Evolutionary conservation across 2,888 invertebrate genomes (phyloP).

Genomic region (Hybos culiciformis): DNA sequence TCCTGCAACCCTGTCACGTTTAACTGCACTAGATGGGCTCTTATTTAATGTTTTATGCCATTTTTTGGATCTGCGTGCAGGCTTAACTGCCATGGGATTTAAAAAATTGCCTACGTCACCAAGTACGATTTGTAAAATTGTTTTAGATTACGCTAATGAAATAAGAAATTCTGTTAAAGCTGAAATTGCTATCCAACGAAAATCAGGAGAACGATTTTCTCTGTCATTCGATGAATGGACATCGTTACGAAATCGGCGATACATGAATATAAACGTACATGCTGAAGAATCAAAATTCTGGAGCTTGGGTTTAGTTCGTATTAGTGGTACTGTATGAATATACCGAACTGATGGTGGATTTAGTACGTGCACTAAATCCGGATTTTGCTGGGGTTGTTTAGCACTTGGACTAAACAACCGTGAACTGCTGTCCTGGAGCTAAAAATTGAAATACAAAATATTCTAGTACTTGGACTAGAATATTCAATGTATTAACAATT

Average conservation of each 20-base stretch:
- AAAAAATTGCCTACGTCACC: not conserved
- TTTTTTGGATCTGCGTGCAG: constrained; percentile 4
- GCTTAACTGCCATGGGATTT: not conserved
- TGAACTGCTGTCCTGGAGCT: too few species aligned
- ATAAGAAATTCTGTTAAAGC: constrained; percentile 1
- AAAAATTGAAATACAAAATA: too few species aligned
- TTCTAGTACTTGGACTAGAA: too few species aligned
- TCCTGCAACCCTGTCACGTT: not conserved
- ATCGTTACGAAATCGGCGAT: constrained; percentile 3
- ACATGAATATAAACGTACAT: constrained; percentile 2
- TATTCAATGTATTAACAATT: too few species aligned
- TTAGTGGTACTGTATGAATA: too few species aligned
- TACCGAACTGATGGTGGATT: too few species aligned
- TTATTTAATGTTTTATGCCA: constrained; percentile 3
- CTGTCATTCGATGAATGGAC: constrained; percentile 13
- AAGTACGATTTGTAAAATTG: not conserved
- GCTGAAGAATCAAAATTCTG: constrained; percentile 8
- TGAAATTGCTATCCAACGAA: not conserved
- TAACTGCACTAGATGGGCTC: constrained; percentile 2
- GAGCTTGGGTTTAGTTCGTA: constrained; percentile 15
- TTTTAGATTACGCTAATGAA: too few species aligned
- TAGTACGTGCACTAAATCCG: too few species aligned
- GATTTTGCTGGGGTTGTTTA: too few species aligned
- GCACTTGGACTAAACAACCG: too few species aligned
- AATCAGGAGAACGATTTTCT: constrained; percentile 3